phyloP scores from a whole-genome alignment of 2,113 vertebrate species.

The Oxyruncus cristatus region DNA sequence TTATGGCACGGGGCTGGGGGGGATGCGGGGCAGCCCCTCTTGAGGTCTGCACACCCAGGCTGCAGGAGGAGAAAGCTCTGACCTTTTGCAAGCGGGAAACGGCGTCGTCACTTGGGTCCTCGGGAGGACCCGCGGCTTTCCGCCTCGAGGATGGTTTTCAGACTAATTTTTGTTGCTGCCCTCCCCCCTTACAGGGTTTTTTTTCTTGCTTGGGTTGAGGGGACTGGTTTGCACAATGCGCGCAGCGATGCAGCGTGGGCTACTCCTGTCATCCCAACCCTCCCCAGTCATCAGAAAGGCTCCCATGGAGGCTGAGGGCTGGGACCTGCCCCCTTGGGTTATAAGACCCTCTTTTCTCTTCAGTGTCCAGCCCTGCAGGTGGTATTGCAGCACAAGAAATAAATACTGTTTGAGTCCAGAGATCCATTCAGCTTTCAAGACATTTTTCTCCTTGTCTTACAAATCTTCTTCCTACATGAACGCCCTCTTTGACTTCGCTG shows the following conservation, averaged over 20 bases:
- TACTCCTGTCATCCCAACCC: background rate
- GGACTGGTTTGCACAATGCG: background rate
- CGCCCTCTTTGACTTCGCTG: accelerated
- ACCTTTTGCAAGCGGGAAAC: slow-evolving; percentile 50
- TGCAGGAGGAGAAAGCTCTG: slow-evolving; percentile 14
- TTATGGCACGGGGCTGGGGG: background rate
- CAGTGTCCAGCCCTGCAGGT: slow-evolving; percentile 15
- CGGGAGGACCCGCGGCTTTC: background rate
- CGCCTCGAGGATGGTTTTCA: background rate
- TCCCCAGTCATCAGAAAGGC: background rate
- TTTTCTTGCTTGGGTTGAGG: slow-evolving; percentile 1
- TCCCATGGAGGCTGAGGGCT: background rate
- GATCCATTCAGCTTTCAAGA: background rate
- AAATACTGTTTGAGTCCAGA: background rate
- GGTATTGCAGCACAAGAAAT: slow-evolving; percentile 55
- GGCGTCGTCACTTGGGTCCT: background rate
- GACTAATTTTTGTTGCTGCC: background rate
- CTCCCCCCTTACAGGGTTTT: background rate
- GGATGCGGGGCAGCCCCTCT: background rate
- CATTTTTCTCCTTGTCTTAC: background rate
- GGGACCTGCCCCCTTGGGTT: background rate
- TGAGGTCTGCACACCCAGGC: background rate
- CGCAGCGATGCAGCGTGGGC: slow-evolving; percentile 3
- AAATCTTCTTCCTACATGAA: background rate
- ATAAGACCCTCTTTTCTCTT: background rate